These are phyloP conservation scores for Ephialtes manifestator DNA, from an alignment of 2,888 invertebrate species.

Conservation along the genomic window DNA sequence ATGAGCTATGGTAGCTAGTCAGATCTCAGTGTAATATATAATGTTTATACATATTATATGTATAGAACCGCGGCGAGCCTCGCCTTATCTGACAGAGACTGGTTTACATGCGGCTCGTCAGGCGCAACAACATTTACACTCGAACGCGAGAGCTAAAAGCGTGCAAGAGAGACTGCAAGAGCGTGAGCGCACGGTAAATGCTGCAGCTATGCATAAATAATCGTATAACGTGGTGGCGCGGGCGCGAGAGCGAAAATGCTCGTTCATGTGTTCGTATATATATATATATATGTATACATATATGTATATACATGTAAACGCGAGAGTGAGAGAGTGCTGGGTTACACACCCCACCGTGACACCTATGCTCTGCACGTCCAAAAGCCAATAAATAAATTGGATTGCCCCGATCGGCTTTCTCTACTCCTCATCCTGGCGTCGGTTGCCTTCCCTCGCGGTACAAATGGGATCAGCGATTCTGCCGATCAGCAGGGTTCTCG, in stretches of 20 bases:
- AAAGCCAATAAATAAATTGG: constrained; percentile 86
- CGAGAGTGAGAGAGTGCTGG: constrained; percentile 37
- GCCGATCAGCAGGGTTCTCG: constrained; percentile 80
- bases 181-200: constrained; percentile 60
- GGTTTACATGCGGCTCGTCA: constrained; percentile 53
- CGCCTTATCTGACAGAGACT: constrained; percentile 55
- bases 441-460: constrained; percentile 64
- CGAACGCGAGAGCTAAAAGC: constrained; percentile 61
- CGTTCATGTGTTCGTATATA: constrained; percentile 35
- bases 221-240: constrained; percentile 65
- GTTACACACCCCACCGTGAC: constrained; percentile 58
- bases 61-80: constrained; percentile 21
- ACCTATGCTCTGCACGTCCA: constrained; percentile 71
- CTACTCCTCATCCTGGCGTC: constrained; percentile 64
- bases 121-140: constrained; percentile 70
- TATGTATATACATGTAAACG: neutral
- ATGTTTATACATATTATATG: constrained; percentile 32
- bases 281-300: neutral
- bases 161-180: constrained; percentile 13
- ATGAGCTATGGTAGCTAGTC: constrained; percentile 13
- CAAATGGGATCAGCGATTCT: constrained; percentile 85
- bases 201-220: constrained; percentile 68
- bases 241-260: constrained; percentile 53
- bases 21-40: constrained; percentile 30
- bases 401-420: constrained; percentile 83